phyloP scores from a whole-genome alignment of 2,113 vertebrate species.

The Falco punctatus region DNA sequence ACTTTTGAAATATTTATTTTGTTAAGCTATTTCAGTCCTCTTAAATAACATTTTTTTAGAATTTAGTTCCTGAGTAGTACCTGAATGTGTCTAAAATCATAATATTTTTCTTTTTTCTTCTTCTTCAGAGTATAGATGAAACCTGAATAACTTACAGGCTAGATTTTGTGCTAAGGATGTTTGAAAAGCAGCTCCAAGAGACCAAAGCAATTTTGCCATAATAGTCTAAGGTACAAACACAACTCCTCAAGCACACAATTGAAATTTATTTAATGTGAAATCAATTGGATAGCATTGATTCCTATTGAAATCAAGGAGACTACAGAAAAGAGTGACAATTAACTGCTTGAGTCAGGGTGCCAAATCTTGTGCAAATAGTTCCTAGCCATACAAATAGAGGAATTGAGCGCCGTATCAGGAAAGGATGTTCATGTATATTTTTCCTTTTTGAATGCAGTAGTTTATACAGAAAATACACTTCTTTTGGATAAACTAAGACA shows the following conservation, averaged over 20 bases:
- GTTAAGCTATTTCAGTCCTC: not conserved
- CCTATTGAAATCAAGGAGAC: not conserved
- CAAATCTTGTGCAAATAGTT: not conserved
- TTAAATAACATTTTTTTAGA: not conserved
- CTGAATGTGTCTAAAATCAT: not conserved
- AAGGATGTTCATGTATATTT: not conserved
- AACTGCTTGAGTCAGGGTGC: not conserved
- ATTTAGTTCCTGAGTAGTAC: not conserved
- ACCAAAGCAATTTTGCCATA: not conserved
- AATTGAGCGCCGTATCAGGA: not conserved
- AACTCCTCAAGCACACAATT: slow-evolving; percentile 12
- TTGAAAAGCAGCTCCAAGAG: not conserved
- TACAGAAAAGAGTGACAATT: not conserved
- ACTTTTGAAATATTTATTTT: not conserved
- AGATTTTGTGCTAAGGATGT: not conserved
- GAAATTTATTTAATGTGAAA: slow-evolving; percentile 44
- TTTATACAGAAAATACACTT: not conserved
- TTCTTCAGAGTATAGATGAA: not conserved
- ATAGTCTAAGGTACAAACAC: not conserved
- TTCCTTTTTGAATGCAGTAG: not conserved
- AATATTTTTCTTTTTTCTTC: not conserved
- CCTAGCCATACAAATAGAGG: not conserved
- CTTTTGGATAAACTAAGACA: not conserved
- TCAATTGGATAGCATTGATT: not conserved
- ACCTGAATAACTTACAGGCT: not conserved